phyloP scores from a whole-genome alignment of 2,113 vertebrate species.

The Proterorhinus semilunaris region DNA sequence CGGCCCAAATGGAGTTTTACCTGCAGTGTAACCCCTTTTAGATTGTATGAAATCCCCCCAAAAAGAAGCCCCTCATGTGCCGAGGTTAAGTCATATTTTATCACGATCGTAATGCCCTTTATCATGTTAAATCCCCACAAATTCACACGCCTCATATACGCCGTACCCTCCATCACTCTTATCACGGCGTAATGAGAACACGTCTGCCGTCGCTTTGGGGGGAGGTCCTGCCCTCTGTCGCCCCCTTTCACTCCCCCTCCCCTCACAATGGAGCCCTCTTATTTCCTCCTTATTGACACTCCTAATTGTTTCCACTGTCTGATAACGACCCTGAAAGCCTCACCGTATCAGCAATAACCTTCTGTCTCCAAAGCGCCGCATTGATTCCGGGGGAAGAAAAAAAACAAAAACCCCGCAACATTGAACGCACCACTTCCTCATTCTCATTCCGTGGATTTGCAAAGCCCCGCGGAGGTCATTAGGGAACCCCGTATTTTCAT shows the following conservation, averaged over 20 bases:
- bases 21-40: too few relatives aligned
- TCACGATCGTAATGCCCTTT: constrained; percentile 29
- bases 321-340: constrained; percentile 89
- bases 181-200: constrained; percentile 63
- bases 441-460: constrained; percentile 40
- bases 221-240: constrained; percentile 49
- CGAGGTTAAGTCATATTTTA: constrained; percentile 27
- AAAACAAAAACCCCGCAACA: constrained; percentile 18
- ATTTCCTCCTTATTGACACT: constrained; percentile 84
- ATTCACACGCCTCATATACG: constrained; percentile 4
- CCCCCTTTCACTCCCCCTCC: constrained; percentile 55
- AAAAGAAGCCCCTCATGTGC: background rate
- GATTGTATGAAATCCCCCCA: background rate
- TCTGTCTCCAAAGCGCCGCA: constrained; percentile 85
- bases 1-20: too few relatives aligned
- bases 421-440: constrained; percentile 18
- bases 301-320: constrained; percentile 88
- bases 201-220: constrained; percentile 33
- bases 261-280: constrained; percentile 84
- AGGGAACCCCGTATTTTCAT: constrained; percentile 58
- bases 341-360: constrained; percentile 91
- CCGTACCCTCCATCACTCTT: constrained; percentile 28
- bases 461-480: constrained; percentile 28
- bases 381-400: constrained; percentile 20
- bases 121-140: constrained; percentile 13